Evolutionary conservation across 64 coral and sea anemone genomes (phyloP).

Genomic region (Platygyra sinensis): DNA sequence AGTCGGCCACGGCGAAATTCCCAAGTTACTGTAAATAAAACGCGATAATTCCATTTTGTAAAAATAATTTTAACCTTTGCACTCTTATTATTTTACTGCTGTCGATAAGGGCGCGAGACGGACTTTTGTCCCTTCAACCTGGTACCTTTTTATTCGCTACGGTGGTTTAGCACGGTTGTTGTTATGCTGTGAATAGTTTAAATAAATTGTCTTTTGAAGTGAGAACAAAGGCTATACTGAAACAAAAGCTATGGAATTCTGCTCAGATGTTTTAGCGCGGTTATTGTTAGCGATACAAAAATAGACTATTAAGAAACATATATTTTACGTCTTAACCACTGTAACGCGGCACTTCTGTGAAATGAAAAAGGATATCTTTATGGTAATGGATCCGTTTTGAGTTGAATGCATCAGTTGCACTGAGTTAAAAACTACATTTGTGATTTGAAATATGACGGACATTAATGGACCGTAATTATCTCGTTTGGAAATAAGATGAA

Average conservation of each 20-base stretch:
- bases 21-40: not conserved
- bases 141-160: not conserved
- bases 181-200: conserved; percentile 2
- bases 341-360: not conserved
- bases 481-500: conserved; percentile 10
- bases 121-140: not conserved
- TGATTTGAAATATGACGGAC: conserved; percentile 27
- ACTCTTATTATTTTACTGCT: not conserved
- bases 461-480: conserved; percentile 28
- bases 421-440: not conserved
- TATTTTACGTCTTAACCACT: not conserved
- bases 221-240: conserved; percentile 14
- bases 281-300: not conserved
- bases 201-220: conserved; percentile 40
- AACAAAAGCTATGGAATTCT: conserved; percentile 50
- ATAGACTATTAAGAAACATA: not conserved
- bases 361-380: not conserved
- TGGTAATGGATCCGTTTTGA: not conserved
- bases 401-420: not conserved
- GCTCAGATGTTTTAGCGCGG: conserved; percentile 15
- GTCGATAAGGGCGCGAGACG: not conserved
- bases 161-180: not conserved
- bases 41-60: not conserved
- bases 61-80: not conserved
- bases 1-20: not conserved